phyloP scores from a whole-genome alignment of 2,797 vertebrate genomes.

The Microcaecilia unicolor region DNA sequence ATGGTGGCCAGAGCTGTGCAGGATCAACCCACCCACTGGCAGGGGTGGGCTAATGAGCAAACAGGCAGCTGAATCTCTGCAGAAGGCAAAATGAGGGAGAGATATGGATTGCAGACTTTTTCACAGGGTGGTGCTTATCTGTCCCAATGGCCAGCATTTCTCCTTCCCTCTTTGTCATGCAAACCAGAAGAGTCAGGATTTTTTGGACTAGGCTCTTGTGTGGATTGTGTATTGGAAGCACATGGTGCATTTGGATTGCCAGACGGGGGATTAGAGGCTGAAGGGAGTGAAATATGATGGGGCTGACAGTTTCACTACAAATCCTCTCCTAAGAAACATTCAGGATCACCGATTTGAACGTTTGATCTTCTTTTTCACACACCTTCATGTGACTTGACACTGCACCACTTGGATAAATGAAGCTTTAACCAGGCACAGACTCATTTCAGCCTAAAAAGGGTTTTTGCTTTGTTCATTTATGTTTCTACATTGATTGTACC shows the following conservation, averaged over 20 bases:
- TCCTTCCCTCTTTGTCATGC: no score
- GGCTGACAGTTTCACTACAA: neutral
- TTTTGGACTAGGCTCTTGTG: conserved; percentile 52
- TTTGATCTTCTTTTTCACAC: conserved; percentile 1
- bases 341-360: neutral
- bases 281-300: no score
- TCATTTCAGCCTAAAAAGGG: no score
- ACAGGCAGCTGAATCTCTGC: conserved; percentile 67
- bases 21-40: no score
- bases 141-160: conserved; percentile 69
- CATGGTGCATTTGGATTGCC: conserved; percentile 61
- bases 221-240: conserved; percentile 72
- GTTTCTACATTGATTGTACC: no score
- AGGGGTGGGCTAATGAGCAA: conserved; percentile 81
- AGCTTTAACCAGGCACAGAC: no score
- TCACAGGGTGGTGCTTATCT: conserved; percentile 79
- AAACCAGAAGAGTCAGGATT: no score
- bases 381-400: neutral
- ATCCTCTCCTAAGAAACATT: neutral
- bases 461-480: no score
- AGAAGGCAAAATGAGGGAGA: conserved; percentile 36
- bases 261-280: conserved; percentile 47
- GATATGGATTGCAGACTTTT: conserved; percentile 84
- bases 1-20: no score
- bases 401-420: no score